A percentile compares a stretch with the other conserved stretches of the same genome.
These are phyloP conservation scores for Daptonema setosum DNA, from an alignment of 2,888 invertebrate species.

Conservation along the genomic window DNA sequence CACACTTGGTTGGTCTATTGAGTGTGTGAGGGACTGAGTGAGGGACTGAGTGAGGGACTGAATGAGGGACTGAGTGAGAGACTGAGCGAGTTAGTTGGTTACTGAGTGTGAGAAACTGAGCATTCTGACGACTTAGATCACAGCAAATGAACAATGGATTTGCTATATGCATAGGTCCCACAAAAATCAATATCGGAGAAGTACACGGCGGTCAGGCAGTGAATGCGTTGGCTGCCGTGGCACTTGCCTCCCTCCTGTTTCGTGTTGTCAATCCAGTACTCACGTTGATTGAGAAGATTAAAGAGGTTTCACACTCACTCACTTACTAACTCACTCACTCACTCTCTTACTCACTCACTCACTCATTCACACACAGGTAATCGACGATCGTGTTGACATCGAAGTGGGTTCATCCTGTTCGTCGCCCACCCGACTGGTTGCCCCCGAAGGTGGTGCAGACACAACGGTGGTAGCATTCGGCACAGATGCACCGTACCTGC, in stretches of 20 bases:
- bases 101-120: too few relatives aligned
- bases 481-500: conserved; percentile 20
- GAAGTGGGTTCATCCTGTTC: neutral
- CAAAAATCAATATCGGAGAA: conserved; percentile 20
- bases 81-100: too few relatives aligned
- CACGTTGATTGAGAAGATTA: conserved; percentile 8
- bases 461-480: conserved; percentile 15
- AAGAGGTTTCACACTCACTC: neutral
- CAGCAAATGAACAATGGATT: too few relatives aligned
- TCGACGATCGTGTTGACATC: neutral
- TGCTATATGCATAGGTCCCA: too few relatives aligned
- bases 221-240: conserved; percentile 19
- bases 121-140: too few relatives aligned
- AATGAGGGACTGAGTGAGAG: too few relatives aligned
- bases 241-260: conserved; percentile 16
- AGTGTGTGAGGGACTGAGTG: too few relatives aligned
- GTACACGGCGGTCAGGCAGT: conserved; percentile 21
- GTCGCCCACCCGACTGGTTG: neutral
- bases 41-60: too few relatives aligned
- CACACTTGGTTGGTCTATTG: conserved; percentile 13
- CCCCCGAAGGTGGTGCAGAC: too few relatives aligned
- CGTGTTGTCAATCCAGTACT: conserved; percentile 13
- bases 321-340: too few relatives aligned
- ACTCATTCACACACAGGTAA: too few relatives aligned
- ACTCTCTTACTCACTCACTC: too few relatives aligned